Conservation (phyloP, 2,797 vertebrate species). For the Anguilla pacifica region DNA sequence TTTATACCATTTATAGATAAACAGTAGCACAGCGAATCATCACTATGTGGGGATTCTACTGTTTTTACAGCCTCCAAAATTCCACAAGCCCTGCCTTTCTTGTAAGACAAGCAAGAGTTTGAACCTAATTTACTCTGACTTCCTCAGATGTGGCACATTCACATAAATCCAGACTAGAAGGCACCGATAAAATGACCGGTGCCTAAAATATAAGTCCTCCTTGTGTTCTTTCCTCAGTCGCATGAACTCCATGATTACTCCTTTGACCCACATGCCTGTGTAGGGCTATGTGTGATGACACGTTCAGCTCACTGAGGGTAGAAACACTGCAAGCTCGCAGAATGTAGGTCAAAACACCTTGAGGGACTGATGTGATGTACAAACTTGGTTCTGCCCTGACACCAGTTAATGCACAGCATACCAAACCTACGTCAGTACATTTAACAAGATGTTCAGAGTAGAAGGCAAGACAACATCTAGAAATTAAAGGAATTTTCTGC, state of each 20-base stretch:
- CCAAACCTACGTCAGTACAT: not conserved
- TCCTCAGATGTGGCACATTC: not conserved
- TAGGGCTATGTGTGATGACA: slow-evolving; percentile 1
- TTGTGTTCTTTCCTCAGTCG: not conserved
- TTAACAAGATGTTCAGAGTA: slow-evolving; percentile 15
- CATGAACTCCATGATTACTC: not conserved
- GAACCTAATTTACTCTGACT: not conserved
- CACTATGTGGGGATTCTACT: not conserved
- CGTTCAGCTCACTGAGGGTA: not conserved
- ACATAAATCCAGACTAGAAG: slow-evolving; percentile 1
- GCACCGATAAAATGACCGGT: slow-evolving; percentile 18
- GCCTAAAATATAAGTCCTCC: not conserved
- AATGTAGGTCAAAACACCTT: not conserved
- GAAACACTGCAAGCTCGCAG: not conserved
- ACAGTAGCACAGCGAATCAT: not conserved
- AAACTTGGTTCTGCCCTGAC: not conserved
- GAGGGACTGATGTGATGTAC: not conserved
- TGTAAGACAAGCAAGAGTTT: not conserved
- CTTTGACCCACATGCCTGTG: slow-evolving; percentile 3
- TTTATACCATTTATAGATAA: not conserved
- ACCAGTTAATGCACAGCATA: not conserved
- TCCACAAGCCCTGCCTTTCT: not conserved
- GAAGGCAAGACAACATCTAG: not conserved
- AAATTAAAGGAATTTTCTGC: not conserved
- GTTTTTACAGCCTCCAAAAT: slow-evolving; percentile 4